Evolutionary conservation across 2,113 vertebrate genomes (phyloP).

Genomic region (Pseudorectes ferrugineus): DNA sequence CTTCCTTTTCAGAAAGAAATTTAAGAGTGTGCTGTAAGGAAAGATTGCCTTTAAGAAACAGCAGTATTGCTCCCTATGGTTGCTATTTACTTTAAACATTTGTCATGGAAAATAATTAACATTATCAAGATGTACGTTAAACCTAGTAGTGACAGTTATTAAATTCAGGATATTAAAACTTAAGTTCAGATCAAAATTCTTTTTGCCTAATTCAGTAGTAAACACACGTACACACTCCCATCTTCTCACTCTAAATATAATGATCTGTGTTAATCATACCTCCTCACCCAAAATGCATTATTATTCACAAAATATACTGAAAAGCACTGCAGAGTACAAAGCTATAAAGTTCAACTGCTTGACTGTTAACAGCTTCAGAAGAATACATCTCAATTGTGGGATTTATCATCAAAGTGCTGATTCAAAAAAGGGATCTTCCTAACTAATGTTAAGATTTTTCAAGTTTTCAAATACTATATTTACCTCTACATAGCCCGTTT

Average conservation of each 20-base stretch:
- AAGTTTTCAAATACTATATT: neutral
- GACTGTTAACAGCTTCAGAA: neutral
- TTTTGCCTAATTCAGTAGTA: neutral
- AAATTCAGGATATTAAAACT: neutral
- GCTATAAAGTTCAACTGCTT: neutral
- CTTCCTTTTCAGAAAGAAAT: neutral
- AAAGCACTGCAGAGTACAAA: neutral
- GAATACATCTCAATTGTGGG: neutral
- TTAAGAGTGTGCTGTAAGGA: neutral
- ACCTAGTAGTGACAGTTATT: neutral
- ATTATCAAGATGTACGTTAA: neutral
- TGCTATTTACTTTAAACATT: neutral
- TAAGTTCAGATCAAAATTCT: neutral
- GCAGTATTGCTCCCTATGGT: neutral
- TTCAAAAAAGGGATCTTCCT: neutral
- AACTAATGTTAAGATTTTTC: neutral
- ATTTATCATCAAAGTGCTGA: neutral
- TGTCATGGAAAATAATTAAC: neutral
- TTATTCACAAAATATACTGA: neutral
- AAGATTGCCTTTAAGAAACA: neutral
- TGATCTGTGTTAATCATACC: neutral
- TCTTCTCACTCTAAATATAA: neutral
- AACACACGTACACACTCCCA: neutral
- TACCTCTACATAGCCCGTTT: neutral
- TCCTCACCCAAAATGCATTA: neutral